A percentile compares a stretch with the other conserved stretches of the same genome.
These are phyloP conservation scores for Tapirus terrestris DNA, from an alignment of 2,113 vertebrate genomes.

Conservation along the genomic window DNA sequence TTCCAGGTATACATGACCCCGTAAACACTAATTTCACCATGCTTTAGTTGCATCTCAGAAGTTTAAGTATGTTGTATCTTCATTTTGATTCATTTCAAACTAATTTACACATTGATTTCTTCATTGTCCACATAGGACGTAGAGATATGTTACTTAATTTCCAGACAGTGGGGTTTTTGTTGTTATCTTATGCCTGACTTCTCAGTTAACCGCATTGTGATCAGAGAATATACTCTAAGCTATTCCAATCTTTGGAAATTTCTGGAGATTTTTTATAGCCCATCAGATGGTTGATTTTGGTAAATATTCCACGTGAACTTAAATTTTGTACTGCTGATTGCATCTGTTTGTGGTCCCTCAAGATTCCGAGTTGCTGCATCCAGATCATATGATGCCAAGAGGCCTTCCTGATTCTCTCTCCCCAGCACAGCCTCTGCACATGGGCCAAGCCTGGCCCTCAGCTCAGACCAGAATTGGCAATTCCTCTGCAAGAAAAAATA, in stretches of 20 bases:
- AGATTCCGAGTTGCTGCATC: neutral
- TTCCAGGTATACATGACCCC: neutral
- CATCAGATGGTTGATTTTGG: neutral
- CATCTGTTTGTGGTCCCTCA: neutral
- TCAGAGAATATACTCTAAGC: neutral
- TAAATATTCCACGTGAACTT: neutral
- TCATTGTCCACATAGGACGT: neutral
- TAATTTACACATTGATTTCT: conserved; percentile 15
- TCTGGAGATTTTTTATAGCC: neutral
- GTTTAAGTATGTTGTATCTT: neutral
- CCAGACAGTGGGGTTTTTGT: neutral
- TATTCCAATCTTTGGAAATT: neutral
- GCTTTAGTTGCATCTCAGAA: neutral
- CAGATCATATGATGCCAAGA: neutral
- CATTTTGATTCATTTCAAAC: neutral
- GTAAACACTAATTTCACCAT: neutral
- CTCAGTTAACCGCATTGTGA: neutral
- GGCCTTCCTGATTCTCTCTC: neutral
- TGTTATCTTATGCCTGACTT: neutral
- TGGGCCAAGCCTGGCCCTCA: neutral
- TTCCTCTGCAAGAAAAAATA: neutral
- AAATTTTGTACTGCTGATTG: neutral
- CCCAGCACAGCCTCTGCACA: neutral
- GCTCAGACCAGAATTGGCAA: neutral
- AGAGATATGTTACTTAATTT: neutral